These are phyloP conservation scores for Hirudo medicinalis DNA, from an alignment of 1,140 invertebrate species.

Conservation along the genomic window DNA sequence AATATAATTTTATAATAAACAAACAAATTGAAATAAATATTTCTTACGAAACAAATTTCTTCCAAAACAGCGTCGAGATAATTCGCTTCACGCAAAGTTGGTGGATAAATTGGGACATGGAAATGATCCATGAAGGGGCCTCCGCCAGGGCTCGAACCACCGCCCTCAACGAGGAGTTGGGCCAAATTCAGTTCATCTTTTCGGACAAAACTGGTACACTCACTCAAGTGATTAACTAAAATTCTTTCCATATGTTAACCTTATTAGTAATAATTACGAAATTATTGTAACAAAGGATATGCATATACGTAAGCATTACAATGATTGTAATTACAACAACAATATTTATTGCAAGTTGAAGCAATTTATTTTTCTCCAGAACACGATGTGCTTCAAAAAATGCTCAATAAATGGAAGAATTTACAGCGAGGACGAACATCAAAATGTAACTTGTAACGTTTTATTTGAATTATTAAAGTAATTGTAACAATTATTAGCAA, in stretches of 20 bases:
- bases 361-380: slow-evolving; percentile 46
- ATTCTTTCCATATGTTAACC: background rate
- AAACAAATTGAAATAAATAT: no score
- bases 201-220: slow-evolving; percentile 98
- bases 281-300: no score
- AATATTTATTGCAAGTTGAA: background rate
- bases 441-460: slow-evolving; percentile 50
- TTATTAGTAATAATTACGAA: background rate
- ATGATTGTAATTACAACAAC: background rate
- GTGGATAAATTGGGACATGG: slow-evolving; percentile 78
- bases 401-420: slow-evolving; percentile 81
- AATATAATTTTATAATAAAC: no score
- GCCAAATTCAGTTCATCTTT: slow-evolving; percentile 98
- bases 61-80: slow-evolving; percentile 61
- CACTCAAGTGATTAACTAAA: slow-evolving; percentile 50
- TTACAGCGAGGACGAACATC: slow-evolving; percentile 80
- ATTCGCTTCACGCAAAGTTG: slow-evolving; percentile 91
- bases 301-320: no score
- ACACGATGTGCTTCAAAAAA: slow-evolving; percentile 99
- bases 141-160: slow-evolving; percentile 81
- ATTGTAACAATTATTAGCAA: no score
- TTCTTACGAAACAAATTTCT: background rate
- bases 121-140: slow-evolving; percentile 73
- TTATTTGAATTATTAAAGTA: no score
- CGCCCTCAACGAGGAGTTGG: slow-evolving; percentile 92